phyloP scores from a whole-genome alignment of 2,888 invertebrate genomes.

The Dynastes maya region DNA sequence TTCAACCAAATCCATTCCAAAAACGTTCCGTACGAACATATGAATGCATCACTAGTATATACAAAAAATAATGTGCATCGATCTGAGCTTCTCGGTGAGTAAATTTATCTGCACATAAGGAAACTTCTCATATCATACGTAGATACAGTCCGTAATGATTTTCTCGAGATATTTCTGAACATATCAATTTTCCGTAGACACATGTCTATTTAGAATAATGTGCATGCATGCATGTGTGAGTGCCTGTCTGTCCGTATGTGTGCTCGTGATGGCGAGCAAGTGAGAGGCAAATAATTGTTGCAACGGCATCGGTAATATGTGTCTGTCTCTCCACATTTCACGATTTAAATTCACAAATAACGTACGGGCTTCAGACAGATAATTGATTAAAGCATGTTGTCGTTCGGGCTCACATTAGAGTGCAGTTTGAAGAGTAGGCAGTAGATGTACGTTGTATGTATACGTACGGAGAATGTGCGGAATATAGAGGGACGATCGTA shows the following conservation, averaged over 20 bases:
- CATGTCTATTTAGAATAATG: slow-evolving; percentile 52
- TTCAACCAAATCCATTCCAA: neutral
- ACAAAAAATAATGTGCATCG: slow-evolving; percentile 7
- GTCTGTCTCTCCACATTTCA: slow-evolving; percentile 47
- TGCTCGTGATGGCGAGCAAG: slow-evolving; percentile 46
- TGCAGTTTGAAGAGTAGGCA: slow-evolving; percentile 51
- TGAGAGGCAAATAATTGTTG: slow-evolving; percentile 44
- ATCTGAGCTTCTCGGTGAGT: neutral
- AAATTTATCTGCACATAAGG: slow-evolving; percentile 36
- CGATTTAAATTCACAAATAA: slow-evolving; percentile 51
- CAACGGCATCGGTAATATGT: slow-evolving; percentile 42
- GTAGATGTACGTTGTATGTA: slow-evolving; percentile 20
- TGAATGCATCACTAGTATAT: neutral
- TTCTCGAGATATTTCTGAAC: slow-evolving; percentile 51
- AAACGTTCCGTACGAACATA: too few species aligned
- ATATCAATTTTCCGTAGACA: slow-evolving; percentile 52
- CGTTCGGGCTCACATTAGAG: slow-evolving; percentile 50
- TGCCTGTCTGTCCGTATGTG: slow-evolving; percentile 17
- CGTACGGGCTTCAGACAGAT: slow-evolving; percentile 51
- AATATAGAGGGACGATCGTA: slow-evolving; percentile 17
- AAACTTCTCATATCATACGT: slow-evolving; percentile 35
- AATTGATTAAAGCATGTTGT: slow-evolving; percentile 52
- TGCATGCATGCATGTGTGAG: slow-evolving; percentile 40
- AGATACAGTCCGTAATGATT: slow-evolving; percentile 46
- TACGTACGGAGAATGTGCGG: slow-evolving; percentile 5